A percentile compares a stretch with the other conserved stretches of the same genome.
Evolutionary conservation across 2,113 vertebrate genomes (phyloP).

Genomic region (Mirounga angustirostris): DNA sequence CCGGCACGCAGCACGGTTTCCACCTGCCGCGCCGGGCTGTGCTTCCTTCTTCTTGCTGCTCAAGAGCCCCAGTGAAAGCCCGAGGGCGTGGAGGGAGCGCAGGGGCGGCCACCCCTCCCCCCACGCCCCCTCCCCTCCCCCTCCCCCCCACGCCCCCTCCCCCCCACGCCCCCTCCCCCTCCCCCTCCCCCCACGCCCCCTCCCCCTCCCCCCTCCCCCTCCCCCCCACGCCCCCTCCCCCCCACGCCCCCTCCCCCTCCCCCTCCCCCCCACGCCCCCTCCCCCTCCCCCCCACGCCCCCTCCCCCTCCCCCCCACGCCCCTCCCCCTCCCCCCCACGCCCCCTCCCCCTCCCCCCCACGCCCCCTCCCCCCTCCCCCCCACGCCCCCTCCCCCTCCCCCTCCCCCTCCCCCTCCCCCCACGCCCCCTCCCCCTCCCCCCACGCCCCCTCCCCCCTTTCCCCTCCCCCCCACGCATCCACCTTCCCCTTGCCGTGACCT

Average conservation of each 20-base stretch:
- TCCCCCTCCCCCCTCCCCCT: too few relatives aligned
- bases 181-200: too few relatives aligned
- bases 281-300: too few relatives aligned
- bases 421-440: too few relatives aligned
- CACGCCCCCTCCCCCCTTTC: too few relatives aligned
- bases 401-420: too few relatives aligned
- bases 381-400: not conserved
- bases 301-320: too few relatives aligned
- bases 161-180: not conserved
- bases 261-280: not conserved
- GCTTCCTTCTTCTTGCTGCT: not conserved
- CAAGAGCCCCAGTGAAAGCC: not conserved
- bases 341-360: not conserved
- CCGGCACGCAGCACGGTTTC: not conserved
- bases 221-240: not conserved
- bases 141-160: too few relatives aligned
- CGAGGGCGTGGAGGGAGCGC: not conserved
- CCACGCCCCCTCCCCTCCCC: not conserved
- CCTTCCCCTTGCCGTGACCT: conserved; percentile 82
- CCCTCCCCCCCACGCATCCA: conserved; percentile 51
- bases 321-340: not conserved
- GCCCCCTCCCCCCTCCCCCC: not conserved
- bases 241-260: too few relatives aligned
- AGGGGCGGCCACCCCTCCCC: not conserved
- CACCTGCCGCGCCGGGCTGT: not conserved